Percentiles rank a stretch among this genome's conserved stretches.
Conservation (phyloP, 2,888 invertebrate species). For the Chromoteleia sp. region DNA sequence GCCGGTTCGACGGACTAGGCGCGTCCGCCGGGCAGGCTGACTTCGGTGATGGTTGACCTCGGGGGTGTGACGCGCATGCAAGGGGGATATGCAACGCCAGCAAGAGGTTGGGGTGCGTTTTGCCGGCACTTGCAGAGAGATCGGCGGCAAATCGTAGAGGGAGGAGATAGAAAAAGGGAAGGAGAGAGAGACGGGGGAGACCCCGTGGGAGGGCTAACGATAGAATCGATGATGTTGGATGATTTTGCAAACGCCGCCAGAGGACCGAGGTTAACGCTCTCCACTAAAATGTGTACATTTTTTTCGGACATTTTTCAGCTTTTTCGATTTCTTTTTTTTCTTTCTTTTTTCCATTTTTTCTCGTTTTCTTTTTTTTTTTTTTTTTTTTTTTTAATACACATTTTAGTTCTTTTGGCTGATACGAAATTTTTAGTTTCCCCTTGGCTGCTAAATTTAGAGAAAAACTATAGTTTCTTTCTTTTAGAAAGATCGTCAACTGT, state of each 20-base stretch:
- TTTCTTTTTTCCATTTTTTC: conserved; percentile 43
- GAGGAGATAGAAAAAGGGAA: conserved; percentile 51
- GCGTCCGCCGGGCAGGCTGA: conserved; percentile 81
- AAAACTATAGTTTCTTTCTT: too few species aligned
- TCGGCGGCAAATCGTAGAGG: conserved; percentile 74
- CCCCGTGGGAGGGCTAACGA: conserved; percentile 74
- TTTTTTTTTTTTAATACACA: conserved; percentile 2
- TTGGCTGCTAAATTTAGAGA: too few species aligned
- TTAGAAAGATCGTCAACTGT: too few species aligned
- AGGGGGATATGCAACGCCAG: conserved; percentile 72
- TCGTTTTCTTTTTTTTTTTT: conserved; percentile 27
- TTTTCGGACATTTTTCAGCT: conserved; percentile 57
- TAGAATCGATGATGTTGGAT: conserved; percentile 82
- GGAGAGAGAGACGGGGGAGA: conserved; percentile 72
- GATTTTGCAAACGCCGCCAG: conserved; percentile 79
- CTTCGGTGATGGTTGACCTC: conserved; percentile 84
- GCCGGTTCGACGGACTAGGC: conserved; percentile 78
- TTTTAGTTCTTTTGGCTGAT: conserved; percentile 12
- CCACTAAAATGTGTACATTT: conserved; percentile 69
- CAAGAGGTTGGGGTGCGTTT: conserved; percentile 76
- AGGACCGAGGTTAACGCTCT: conserved; percentile 74
- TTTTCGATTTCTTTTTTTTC: conserved; percentile 26
- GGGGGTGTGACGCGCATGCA: conserved; percentile 73
- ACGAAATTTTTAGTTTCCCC: not conserved
- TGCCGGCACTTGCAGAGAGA: conserved; percentile 74